Conservation (phyloP, 1,140 invertebrate genomes). For the Zaprionus gabonicus region DNA sequence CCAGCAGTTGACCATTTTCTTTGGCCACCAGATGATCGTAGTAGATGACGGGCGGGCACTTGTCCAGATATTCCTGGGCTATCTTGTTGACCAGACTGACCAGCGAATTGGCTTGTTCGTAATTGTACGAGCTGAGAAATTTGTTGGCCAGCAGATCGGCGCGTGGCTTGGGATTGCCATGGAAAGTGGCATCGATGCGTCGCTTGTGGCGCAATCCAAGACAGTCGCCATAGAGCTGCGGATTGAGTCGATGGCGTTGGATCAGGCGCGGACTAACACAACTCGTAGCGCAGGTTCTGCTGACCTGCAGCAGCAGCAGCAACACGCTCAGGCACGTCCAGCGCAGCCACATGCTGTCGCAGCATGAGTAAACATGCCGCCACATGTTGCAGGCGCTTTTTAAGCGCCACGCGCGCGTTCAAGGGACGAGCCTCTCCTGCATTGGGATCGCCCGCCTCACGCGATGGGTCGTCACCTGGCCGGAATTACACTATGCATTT, state of each 20-base stretch:
- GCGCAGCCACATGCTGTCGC: constrained; percentile 21
- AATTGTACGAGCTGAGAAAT: constrained; percentile 80
- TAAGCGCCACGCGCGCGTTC: not conserved
- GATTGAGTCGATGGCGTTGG: constrained; percentile 58
- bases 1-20: constrained; percentile 85
- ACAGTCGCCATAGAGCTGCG: constrained; percentile 47
- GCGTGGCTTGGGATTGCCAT: constrained; percentile 86
- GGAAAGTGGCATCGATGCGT: constrained; percentile 84
- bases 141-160: constrained; percentile 85
- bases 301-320: not conserved
- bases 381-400: constrained; percentile 16
- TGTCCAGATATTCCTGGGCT: constrained; percentile 86
- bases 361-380: not conserved
- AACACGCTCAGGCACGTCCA: constrained; percentile 17
- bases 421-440: not conserved
- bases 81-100: constrained; percentile 86
- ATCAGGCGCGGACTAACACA: constrained; percentile 68
- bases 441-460: not conserved
- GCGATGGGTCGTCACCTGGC: constrained; percentile 3
- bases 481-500: constrained; percentile 10
- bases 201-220: constrained; percentile 40
- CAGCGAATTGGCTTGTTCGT: constrained; percentile 85
- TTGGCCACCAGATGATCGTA: constrained; percentile 87
- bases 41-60: constrained; percentile 87
- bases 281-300: not conserved